Base-by-base conservation (phyloP, 2,797 vertebrate genomes). In the Sebastes paucispinis region DNA sequence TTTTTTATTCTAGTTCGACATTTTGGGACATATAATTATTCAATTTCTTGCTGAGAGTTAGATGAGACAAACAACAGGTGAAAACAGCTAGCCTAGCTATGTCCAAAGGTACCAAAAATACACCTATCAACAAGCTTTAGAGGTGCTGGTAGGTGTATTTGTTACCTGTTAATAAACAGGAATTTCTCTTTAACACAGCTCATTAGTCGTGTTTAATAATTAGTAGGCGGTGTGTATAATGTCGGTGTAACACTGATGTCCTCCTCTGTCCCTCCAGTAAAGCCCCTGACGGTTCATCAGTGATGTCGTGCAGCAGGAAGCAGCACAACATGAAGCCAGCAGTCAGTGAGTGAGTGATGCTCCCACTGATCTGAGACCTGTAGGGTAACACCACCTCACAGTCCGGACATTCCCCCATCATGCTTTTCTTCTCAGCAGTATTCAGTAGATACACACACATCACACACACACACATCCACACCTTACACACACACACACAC, bases 351-450 rank as follows among this genome's bases (percentile, higher is more conserved):
- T 58, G 58, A 34, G 58, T 3, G 63, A 81, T 1, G 3, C 73
- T 73, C 77, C 62, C 60, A 22, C 85, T 77, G 72, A 88, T 55
- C 81, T 76, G 76, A 87, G 64, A 79, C 77, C 89, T 81, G 84
- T 86, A 81, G 88, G 78, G 67, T 14, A 57, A 80, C 77, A 18
- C 31, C 68, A 39, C 57, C 69, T 59, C 83, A 58, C 58, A 57
- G 69, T 68, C 72, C 22, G 55, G 82, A 90, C 82, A 29, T 60
- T 65, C 50, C 79, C 65, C 70, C 70, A 81, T 72, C 80, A 77
- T 27, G 81, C 79, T 87, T 87, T 43, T 66, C 24, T 75, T 85
- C 77, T 75, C 59, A 58, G 82, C 90, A 92, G 88, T 87, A 84
- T 89, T 91, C 34, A 78, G 32, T 82, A 57, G 54, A 72, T 67